These are phyloP conservation scores for Pachydiplax longipennis DNA, from an alignment of 2,888 invertebrate species.

Conservation along the genomic window DNA sequence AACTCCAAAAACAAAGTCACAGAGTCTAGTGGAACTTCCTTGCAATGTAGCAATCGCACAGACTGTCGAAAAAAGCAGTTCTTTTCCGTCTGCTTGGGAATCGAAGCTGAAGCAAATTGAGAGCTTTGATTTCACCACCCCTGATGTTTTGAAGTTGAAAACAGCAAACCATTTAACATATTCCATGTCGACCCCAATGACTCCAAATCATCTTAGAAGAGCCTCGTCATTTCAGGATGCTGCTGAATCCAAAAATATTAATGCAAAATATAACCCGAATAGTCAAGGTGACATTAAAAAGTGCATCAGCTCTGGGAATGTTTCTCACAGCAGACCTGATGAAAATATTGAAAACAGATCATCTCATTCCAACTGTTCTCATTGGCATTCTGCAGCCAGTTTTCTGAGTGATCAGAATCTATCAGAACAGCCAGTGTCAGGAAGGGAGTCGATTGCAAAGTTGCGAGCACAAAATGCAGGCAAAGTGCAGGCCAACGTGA, in stretches of 20 bases:
- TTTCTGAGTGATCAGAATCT: conserved; percentile 59
- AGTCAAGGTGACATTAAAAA: conserved; percentile 45
- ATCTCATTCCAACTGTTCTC: conserved; percentile 51
- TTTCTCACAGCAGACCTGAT: conserved; percentile 16
- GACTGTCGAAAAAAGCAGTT: background rate
- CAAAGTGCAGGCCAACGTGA: conserved; percentile 80
- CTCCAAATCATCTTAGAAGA: conserved; percentile 50
- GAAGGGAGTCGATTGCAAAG: conserved; percentile 76
- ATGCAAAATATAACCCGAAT: conserved; percentile 42
- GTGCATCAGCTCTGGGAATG: conserved; percentile 44
- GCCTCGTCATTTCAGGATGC: conserved; percentile 50
- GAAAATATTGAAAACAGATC: background rate
- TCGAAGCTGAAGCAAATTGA: background rate
- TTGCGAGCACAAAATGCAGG: conserved; percentile 78
- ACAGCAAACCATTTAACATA: background rate
- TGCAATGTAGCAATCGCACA: background rate
- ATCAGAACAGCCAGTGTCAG: conserved; percentile 60
- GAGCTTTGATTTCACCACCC: conserved; percentile 2
- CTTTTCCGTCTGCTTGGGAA: background rate
- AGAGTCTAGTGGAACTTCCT: background rate
- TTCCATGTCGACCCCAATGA: conserved; percentile 38
- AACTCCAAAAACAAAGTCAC: background rate
- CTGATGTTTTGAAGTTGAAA: background rate
- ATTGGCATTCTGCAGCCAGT: conserved; percentile 66
- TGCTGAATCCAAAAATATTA: conserved; percentile 50